Evolutionary conservation across 2,888 invertebrate species (phyloP), one percentile per base, ranked within the genome.

Genomic region (Volucella zonaria): DNA sequence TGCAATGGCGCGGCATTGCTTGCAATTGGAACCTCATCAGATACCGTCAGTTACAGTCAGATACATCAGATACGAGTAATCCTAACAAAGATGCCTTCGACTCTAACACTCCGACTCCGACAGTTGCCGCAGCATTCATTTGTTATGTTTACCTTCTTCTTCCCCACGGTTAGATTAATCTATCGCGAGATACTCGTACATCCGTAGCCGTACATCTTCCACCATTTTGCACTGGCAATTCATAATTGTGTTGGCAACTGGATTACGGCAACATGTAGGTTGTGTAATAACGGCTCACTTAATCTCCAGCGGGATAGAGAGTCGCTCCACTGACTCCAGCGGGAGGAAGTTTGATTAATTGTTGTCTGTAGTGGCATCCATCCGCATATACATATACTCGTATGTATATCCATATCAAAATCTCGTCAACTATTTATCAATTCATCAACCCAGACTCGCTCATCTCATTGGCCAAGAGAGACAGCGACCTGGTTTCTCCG

Each of bases 271-370:
- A 79, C 70, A 64, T 40, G 66, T 14, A 66, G 54, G 79, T 83
- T 83, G 79, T 83, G 82, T 83, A 83, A 83, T 83, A 70, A 83
- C 70, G 79, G 51, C 64, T 82, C 52, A 54, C 70, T 59, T 75
- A 70, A 76, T 75, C 64, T 70, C 52, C n/a, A 43, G 64, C 38
- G 75, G 40, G 18, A 14, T 40, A 38, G 15, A n/a, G 43, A 14
- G 2, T 3, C 4, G 23, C 14, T 42, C 11, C 51, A 10, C 18
- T 12, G 31, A 43, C 38, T 18, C 31, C 8, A 43, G 15, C 23
- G 66, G 73, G 58, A 64, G 64, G 71, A 71, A 58, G 18, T 76
- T 66, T 76, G 81, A 81, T 81, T 81, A 81, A 81, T 82, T 61
- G 66, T 54, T 62, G 54, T 67, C 64, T 66, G 58, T 73, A 51